Base-by-base conservation (phyloP, 2,888 invertebrate species). In the Brachyptera putata region DNA sequence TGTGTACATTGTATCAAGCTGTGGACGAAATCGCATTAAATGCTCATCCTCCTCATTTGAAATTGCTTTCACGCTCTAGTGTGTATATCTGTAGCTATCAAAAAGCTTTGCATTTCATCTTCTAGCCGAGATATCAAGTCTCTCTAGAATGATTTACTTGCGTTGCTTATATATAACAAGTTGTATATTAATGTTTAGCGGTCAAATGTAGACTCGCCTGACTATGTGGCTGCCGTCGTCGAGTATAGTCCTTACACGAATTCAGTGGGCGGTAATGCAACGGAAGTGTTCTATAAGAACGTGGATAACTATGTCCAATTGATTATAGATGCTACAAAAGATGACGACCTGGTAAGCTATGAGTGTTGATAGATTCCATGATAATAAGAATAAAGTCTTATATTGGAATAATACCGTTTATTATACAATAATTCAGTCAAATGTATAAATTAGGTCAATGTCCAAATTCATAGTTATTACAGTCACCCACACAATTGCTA, bases 221-320 rank as follows among this genome's bases (percentile, higher is more conserved):
- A 74, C 66, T 85, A 85, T 68, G 75, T 77, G 5, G 86, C 82
- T 0, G 85, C 84, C 0, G 85, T 84, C 1, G 81, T 84, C 9
- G 86, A 86, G 68, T 86, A 81, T 68, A 70, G 76, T 56, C 81
- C 81, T n/a, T n/a, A n/a, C n/a, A n/a, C n/a, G n/a, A n/a, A n/a
- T n/a, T n/a, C n/a, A n/a, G n/a, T n/a, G 62, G 63, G n/a, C 61
- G 67, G 39, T 48, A 59, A 11, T 14, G 36, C 67, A 68, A 3
- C 1, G 56, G 13, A 64, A 71, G 64, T 70, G 67, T 67, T 25
- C 30, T 61, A 7, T 60, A 64, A 14, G 69, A 70, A 78, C 65
- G 66, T 75, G 1, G 66, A 68, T 13, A 75, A 75, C 62, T 80
- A 79, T 66, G 63, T 72, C 0, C 69, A 68, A 14, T 73, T 76